Evolutionary conservation across 2,113 vertebrate species (phyloP).

Genomic region (Eira barbara): DNA sequence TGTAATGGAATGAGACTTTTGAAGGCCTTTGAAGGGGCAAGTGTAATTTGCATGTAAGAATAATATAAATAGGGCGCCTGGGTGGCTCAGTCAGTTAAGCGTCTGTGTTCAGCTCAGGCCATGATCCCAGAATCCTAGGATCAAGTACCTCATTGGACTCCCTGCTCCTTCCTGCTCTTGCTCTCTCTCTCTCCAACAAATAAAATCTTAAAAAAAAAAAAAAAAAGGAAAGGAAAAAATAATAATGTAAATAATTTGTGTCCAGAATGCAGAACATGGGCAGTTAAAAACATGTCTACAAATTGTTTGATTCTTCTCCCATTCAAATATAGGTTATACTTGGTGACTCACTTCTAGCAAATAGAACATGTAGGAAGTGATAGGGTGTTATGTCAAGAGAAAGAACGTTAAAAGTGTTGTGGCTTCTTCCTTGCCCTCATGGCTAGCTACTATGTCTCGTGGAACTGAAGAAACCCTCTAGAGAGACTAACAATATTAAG

Average conservation of each 20-base stretch:
- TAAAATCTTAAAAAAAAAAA: neutral
- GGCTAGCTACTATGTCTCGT: neutral
- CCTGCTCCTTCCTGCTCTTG: neutral
- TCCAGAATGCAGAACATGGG: neutral
- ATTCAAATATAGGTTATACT: neutral
- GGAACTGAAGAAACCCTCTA: neutral
- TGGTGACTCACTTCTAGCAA: neutral
- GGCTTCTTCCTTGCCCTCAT: neutral
- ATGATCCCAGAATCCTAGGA: neutral
- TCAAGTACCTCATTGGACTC: neutral
- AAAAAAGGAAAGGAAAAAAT: no score
- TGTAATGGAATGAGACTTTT: neutral
- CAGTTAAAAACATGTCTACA: neutral
- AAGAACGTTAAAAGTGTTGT: neutral
- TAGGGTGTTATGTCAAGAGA: neutral
- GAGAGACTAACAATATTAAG: neutral
- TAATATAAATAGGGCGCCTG: neutral
- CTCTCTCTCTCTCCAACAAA: neutral
- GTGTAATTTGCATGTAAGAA: neutral
- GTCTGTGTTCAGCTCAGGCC: neutral
- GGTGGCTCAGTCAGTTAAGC: neutral
- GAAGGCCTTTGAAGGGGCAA: neutral
- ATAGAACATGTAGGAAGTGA: neutral
- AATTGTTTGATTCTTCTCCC: neutral
- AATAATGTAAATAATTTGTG: neutral